Base-by-base conservation (phyloP, 2,888 invertebrate species). In the Trilocha varians region DNA sequence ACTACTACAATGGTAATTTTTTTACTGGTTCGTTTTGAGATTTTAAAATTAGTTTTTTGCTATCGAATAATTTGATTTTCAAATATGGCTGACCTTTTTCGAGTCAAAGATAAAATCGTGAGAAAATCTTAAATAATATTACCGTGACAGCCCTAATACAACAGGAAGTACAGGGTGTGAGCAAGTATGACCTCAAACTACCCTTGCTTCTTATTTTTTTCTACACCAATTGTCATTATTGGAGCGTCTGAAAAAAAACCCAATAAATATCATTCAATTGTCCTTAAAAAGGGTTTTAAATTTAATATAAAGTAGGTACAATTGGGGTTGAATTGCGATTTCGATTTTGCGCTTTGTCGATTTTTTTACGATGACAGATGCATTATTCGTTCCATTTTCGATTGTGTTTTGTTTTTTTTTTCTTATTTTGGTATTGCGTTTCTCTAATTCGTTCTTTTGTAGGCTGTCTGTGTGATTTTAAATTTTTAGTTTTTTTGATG, bases 211-310 rank as follows among this genome's bases (percentile, higher is more conserved):
- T 61, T 59, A 59, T 57, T 49, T 53, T 45, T 39, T 54, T 59
- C 54, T 55, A 49, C 41, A 18, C 44, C 64, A 58, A 70, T 78
- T 77, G 73, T 74, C 55, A 50, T 56, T 68, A 80, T 79, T 80
- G 52, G 76, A 82, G 82, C 76, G 75, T 71, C 55, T 43, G 63
- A 66, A 75, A 80, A 79, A 79, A 78, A 80, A 69, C 59, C 70
- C 79, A 83, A 85, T 85, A 85, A 84, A 85, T 84, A 85, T 83
- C 73, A 75, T 79, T 75, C 76, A 57, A 82, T 83, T 80, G 79
- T 75, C 73, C 73, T 84, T 82, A 82, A 75, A 66, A 80, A 70
- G 84, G 84, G 77, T 78, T 83, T 78, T 78, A 69, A 78, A 78
- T 82, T 76, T 78, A 82, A 80, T 82, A 76, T 76, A 59, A 65